These are phyloP conservation scores for Hippolais icterina DNA, from an alignment of 2,113 vertebrate species.

Conservation along the genomic window DNA sequence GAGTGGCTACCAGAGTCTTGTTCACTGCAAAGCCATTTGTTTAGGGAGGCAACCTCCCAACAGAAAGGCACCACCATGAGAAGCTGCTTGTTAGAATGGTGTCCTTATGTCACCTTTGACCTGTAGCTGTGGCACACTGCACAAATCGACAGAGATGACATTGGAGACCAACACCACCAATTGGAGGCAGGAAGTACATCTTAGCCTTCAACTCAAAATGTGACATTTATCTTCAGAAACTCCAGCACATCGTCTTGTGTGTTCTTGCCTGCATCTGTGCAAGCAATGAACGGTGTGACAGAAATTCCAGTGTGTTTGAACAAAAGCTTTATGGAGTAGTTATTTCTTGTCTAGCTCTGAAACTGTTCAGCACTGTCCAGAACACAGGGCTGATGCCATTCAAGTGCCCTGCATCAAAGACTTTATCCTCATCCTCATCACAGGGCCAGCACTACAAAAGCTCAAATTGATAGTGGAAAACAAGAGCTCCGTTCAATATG, in stretches of 20 bases:
- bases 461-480: neutral
- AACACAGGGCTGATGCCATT: neutral
- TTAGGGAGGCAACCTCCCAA: neutral
- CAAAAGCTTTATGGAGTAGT: neutral
- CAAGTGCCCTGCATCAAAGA: too few species aligned
- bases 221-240: neutral
- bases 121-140: neutral
- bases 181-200: accelerated
- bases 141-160: neutral
- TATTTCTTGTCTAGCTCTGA: neutral
- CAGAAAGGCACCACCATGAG: neutral
- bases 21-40: neutral
- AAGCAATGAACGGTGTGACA: neutral
- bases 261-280: neutral
- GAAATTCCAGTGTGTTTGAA: neutral
- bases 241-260: accelerated
- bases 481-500: neutral
- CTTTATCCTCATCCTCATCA: neutral
- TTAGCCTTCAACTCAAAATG: neutral
- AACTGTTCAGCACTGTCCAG: neutral
- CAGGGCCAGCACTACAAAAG: neutral
- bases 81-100: neutral
- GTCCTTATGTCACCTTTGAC: neutral
- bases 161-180: accelerated
- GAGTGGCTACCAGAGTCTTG: neutral